Evolutionary conservation across 2,888 invertebrate species (phyloP).

Genomic region (Nomada hirtipes): DNA sequence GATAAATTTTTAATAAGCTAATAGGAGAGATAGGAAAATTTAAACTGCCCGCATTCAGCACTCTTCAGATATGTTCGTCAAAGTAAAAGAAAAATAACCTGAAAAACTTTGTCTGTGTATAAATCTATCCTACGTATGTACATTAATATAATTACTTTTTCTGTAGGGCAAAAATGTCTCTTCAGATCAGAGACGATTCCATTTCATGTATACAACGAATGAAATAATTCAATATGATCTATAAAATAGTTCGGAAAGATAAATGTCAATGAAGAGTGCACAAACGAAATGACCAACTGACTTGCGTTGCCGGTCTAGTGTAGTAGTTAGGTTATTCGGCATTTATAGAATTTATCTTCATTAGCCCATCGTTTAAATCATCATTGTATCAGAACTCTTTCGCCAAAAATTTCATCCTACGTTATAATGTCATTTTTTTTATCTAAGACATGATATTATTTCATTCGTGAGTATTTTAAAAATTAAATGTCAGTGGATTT

Average conservation of each 20-base stretch:
- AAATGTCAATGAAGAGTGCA: conserved; percentile 18
- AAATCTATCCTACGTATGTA: conserved; percentile 6
- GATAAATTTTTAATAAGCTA: not conserved
- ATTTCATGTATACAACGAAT: conserved; percentile 12
- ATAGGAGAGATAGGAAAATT: conserved; percentile 15
- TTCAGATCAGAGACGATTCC: not conserved
- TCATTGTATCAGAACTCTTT: conserved; percentile 2
- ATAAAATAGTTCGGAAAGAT: conserved; percentile 8
- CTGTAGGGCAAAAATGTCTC: not conserved
- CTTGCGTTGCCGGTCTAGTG: conserved; percentile 32
- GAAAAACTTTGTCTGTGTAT: not conserved
- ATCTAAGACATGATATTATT: conserved; percentile 2
- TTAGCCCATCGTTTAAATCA: conserved; percentile 26
- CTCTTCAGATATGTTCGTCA: conserved; percentile 5
- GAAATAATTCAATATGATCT: not conserved
- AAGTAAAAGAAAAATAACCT: conserved; percentile 33
- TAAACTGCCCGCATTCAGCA: conserved; percentile 23
- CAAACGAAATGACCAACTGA: conserved; percentile 20
- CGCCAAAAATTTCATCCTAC: not conserved
- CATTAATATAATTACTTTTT: conserved; percentile 1
- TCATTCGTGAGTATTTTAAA: conserved; percentile 1
- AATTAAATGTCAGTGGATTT: not conserved
- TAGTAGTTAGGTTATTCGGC: conserved; percentile 46
- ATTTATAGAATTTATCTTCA: conserved; percentile 40
- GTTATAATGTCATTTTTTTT: conserved; percentile 5